Base-by-base conservation (phyloP, 2,113 vertebrate genomes). In the Stomatorhinus ivindoensis region DNA sequence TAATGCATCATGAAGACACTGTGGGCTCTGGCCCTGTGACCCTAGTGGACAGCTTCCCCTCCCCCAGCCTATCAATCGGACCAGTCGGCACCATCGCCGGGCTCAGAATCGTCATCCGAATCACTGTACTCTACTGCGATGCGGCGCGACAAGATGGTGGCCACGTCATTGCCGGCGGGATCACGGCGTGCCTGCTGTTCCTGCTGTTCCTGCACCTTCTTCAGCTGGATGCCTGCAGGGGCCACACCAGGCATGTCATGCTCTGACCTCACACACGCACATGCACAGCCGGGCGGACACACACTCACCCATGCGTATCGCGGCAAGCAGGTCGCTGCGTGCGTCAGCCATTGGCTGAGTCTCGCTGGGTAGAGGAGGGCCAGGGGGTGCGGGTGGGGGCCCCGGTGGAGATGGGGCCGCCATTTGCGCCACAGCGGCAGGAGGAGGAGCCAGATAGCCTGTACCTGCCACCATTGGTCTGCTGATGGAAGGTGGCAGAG, bases 41-140 rank as follows among this genome's bases (percentile, higher is more conserved):
- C 27, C n/a, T 11, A 31, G n/a, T 27, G 61, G 61, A 27, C 61
- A 13, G 61, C 61, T 69, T 27, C 61, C 61, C 61, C 9, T 31
- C 10, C 61, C 61, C 27, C n/a, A 47, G 6, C 82, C 39, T 46
- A 3, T 97, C 91, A 99, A 90, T 99, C 98, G 51, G 98, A 99
- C 98, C 98, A 99, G 88, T 99, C 98, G 0, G 61, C 27, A 27
- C 99, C 99, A 47, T 99, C 98, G 0, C 98, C 98, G 7, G 98
- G 95, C 93, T 99, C 98, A 0, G 98, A 99, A 90, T 99, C 98
- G 0, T 99, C 98, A 3, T 99, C 98, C 0, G 98, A 99, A 88
- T 99, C 98, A 0, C 98, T 99, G 96, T 99, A 99, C 89, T 99
- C 98, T 92, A 99, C 98, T 0, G 98, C 98, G 0, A 99, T 99